Conservation (phyloP, 2,888 invertebrate genomes). For the Sycophila texana region DNA sequence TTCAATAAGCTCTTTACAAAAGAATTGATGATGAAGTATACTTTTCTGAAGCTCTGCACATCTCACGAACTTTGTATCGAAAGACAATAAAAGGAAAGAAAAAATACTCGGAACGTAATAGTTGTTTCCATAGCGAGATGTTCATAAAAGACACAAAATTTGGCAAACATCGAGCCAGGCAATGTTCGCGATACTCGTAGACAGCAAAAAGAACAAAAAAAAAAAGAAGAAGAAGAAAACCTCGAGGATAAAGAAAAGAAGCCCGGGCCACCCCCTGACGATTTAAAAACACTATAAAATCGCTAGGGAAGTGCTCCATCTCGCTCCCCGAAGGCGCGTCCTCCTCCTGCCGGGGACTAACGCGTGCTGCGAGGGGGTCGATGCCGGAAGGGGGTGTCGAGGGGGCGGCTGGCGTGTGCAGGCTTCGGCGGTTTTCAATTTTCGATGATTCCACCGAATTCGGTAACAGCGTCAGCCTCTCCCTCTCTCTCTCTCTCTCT, state of each 20-base stretch:
- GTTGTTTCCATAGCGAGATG: no score
- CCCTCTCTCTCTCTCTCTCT: conserved; percentile 32
- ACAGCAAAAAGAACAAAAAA: neutral
- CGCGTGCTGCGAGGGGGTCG: neutral
- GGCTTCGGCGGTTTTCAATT: conserved; percentile 70
- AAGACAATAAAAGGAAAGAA: no score
- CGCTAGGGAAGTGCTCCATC: conserved; percentile 36
- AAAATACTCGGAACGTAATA: no score
- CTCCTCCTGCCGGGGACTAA: neutral
- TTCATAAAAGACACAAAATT: no score
- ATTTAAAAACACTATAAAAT: conserved; percentile 41
- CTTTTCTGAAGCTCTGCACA: no score
- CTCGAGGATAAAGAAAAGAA: neutral
- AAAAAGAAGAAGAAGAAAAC: neutral
- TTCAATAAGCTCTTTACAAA: no score
- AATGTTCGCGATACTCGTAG: neutral
- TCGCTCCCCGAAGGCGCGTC: neutral
- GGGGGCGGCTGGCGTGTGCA: conserved; percentile 19
- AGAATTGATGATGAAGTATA: no score
- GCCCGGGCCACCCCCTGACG: neutral
- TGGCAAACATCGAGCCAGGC: no score
- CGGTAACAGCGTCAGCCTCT: conserved; percentile 67
- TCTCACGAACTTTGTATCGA: no score
- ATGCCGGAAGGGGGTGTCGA: neutral
- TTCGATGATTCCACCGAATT: conserved; percentile 75